Evolutionary conservation across 2,888 invertebrate species (phyloP).

Genomic region (Lasioglossum pauxillum): DNA sequence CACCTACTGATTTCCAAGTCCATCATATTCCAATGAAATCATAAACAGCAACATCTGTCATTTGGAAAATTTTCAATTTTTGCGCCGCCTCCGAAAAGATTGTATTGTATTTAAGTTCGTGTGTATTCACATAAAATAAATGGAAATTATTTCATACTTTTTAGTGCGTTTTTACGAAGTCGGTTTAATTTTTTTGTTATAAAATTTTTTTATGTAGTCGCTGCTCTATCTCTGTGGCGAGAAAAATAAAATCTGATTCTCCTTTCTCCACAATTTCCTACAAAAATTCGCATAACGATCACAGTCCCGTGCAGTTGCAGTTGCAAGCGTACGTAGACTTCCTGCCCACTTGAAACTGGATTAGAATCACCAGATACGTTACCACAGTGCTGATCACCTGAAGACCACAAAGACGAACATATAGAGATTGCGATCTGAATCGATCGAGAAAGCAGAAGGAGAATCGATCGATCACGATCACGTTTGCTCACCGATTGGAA

Average conservation of each 20-base stretch:
- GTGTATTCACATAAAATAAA: no score
- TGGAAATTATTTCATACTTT: no score
- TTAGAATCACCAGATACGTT: constrained; percentile 72
- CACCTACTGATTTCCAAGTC: no score
- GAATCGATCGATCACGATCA: background rate
- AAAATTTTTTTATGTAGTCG: no score
- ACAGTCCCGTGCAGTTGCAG: constrained; percentile 20
- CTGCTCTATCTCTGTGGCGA: no score
- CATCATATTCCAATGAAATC: no score
- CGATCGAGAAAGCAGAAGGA: background rate
- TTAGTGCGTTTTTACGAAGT: no score
- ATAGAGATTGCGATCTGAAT: background rate
- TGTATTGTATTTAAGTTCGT: no score
- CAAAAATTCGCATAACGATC: background rate
- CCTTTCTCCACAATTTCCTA: background rate
- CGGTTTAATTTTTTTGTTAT: no score
- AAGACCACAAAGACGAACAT: background rate
- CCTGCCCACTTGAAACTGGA: constrained; percentile 65
- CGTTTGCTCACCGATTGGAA: constrained; percentile 74
- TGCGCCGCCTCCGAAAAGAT: no score
- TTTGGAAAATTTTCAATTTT: no score
- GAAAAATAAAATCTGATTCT: background rate
- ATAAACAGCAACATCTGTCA: no score
- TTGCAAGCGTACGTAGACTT: background rate
- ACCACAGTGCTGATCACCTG: constrained; percentile 51